Percentiles rank a stretch among this genome's conserved stretches.
Conservation (phyloP, 2,888 invertebrate genomes). For the Sarcophaga variegata region DNA sequence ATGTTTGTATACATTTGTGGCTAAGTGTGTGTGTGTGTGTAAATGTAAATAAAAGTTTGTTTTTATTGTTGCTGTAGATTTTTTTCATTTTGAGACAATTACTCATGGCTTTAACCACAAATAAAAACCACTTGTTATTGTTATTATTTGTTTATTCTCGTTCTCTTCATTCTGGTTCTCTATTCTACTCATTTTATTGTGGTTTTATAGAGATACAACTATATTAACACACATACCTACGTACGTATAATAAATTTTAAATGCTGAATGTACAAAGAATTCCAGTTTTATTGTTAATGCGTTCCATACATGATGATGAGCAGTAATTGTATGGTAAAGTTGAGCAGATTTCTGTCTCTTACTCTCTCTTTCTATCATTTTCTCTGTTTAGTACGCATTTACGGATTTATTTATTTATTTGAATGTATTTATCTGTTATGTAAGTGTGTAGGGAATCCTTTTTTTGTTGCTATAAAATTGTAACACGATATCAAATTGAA, state of each 20-base stretch:
- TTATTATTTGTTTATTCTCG: slow-evolving; percentile 19
- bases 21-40: background rate
- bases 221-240: background rate
- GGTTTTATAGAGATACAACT: background rate
- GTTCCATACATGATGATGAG: background rate
- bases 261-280: background rate
- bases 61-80: slow-evolving; percentile 13
- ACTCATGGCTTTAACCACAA: slow-evolving; percentile 56
- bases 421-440: background rate
- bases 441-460: background rate
- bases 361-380: background rate
- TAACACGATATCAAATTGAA: background rate
- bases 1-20: background rate
- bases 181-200: background rate
- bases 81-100: slow-evolving; percentile 44
- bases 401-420: background rate
- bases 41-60: slow-evolving; percentile 9
- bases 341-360: too few species aligned
- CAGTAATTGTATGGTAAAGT: background rate
- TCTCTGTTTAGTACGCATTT: background rate
- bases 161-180: background rate
- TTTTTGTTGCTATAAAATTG: background rate
- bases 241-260: background rate
- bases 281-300: slow-evolving; percentile 9
- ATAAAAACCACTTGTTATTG: slow-evolving; percentile 66